Conservation (phyloP, 2,888 invertebrate genomes). For the Anoncus sp. region DNA sequence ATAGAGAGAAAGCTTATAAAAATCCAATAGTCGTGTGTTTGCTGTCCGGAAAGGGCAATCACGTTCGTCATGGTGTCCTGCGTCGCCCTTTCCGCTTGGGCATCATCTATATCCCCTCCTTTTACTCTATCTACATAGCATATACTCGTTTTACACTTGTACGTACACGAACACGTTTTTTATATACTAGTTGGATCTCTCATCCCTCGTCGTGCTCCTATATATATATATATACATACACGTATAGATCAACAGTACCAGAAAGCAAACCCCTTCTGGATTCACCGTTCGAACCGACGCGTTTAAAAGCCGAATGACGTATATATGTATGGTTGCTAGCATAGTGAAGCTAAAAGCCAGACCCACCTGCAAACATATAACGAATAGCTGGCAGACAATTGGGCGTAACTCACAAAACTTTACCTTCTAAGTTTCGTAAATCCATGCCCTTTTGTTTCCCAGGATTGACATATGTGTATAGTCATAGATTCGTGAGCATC, state of each 20-base stretch:
- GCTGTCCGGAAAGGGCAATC: slow-evolving; percentile 81
- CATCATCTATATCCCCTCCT: slow-evolving; percentile 15
- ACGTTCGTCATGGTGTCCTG: slow-evolving; percentile 80
- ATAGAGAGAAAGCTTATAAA: slow-evolving; percentile 75
- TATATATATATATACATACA: slow-evolving; percentile 1
- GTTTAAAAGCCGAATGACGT: slow-evolving; percentile 9
- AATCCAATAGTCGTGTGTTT: slow-evolving; percentile 81
- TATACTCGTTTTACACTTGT: slow-evolving; percentile 46
- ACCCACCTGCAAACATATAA: not conserved
- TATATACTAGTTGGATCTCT: slow-evolving; percentile 4
- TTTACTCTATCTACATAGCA: not conserved
- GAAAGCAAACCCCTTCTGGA: slow-evolving; percentile 20
- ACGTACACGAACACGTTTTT: slow-evolving; percentile 26
- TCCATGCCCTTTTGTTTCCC: slow-evolving; percentile 1
- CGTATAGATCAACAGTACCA: slow-evolving; percentile 2
- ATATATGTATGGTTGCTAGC: not conserved
- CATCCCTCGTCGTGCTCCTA: not conserved
- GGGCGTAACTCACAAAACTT: not conserved
- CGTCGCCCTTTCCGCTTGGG: slow-evolving; percentile 66
- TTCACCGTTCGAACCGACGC: slow-evolving; percentile 8
- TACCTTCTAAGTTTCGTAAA: not conserved
- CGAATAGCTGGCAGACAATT: not conserved
- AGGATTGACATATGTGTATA: slow-evolving; percentile 1
- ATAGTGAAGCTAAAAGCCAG: slow-evolving; percentile 43
- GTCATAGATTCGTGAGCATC: slow-evolving; percentile 10